Base-by-base conservation (phyloP, 2,888 invertebrate genomes). In the Microchrysa polita region DNA sequence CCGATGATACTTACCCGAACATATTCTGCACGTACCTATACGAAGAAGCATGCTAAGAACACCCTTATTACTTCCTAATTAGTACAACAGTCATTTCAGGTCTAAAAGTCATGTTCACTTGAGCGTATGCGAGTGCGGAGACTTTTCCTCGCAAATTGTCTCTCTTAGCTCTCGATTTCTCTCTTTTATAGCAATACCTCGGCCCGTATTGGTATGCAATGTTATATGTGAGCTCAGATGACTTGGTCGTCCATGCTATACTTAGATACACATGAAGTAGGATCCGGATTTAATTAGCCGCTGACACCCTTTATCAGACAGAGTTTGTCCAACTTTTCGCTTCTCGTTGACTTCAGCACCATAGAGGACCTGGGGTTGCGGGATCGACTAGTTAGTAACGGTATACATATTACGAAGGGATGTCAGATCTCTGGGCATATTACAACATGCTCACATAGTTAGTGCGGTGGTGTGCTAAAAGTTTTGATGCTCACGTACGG, bases 271-370 rank as follows among this genome's bases (percentile, higher is more conserved):
- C 69, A 63, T 73, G 67, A 72, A 73, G 73, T 69, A 69, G 63
- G 59, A 72, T 74, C 74, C 74, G 74, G 67, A 72, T 74, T 74
- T 74, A 74, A 74, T 74, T 74, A 74, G 74, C 73, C 63, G 73
- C 74, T 73, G 55, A 69, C 69, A 69, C 55, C 69, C 69, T 69
- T 69, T 69, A 55, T 69, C 69, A 57, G 27, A 34, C n/a, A n/a
- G 20, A 69, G 55, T 69, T 69, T 65, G 44, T 22, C 44, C 20
- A 72, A 48, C 48, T 44, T 44, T 67, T 72, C 27, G 2, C 27
- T 34, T 27, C 60, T 72, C 34, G 53, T 53, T 48, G 52, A 53
- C 53, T 27, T 67, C n/a, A 22, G 18, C 27, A n/a, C 5, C 65
- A 22, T 55, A 42, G 42, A 42, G 42, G 7, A 12, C 48, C 16